Base-by-base conservation (phyloP, 2,888 invertebrate species). In the Pteria penguin region DNA sequence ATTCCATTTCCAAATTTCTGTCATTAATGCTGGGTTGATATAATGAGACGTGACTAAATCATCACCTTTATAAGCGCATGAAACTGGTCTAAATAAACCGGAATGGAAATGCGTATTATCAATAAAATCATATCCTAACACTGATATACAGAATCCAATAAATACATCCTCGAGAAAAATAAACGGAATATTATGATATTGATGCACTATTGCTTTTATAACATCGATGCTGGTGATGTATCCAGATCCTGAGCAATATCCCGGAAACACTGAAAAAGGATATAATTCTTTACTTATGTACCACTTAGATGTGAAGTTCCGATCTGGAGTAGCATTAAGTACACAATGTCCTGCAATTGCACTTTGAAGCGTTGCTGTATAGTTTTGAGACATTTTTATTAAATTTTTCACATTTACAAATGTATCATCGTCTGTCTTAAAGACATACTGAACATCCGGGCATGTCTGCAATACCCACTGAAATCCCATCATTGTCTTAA, bases 121-220 rank as follows among this genome's bases (percentile, higher is more conserved):
- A 18, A 18, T 45, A 45, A 45, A 45, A 8, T 45, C 18, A 45
- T 45, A 45, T 45, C 84, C 82, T 4, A 87, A 72, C 75, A 73
- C 75, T 27, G 68, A 63, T 5, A 84, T 70, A 63, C 87, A 87
- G 29, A 87, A 60, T 1, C 84, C 75, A 0, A 87, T 75, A 55
- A 84, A 88, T 22, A 87, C 84, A 61, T 88, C 88, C 70, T 88
- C 88, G 63, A 87, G 72, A 65, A 84, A 81, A 61, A 87, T 86
- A 70, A 86, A 87, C 0, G 88, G 88, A 0, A 87, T 76, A 62
- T 75, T 70, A 1, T 78, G 76, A 2, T 87, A 87, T 0, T 84
- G 63, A 2, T 76, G 67, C 26, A 76, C 76, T 2, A 88, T 70
- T 36, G 79, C 72, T n/a, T 67, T 69, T 1, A 76, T 85, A 24